Base-by-base conservation (phyloP, 2,888 invertebrate genomes). In the Macrosoma leucophasiata region DNA sequence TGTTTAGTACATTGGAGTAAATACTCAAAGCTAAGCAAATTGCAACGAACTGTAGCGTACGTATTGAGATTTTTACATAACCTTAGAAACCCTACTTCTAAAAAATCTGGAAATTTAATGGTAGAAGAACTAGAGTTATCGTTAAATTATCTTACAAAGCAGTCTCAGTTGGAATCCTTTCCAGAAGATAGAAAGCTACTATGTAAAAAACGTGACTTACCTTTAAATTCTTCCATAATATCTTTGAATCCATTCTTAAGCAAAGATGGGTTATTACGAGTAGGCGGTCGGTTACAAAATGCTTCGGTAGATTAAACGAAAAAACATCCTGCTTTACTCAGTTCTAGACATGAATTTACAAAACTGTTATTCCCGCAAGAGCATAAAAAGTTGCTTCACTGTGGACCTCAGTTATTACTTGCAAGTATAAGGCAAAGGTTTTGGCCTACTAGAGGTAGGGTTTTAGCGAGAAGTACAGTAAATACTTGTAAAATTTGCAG, bases 291-390 rank as follows among this genome's bases (percentile, higher is more conserved):
- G n/a, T 14, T 35, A 7, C 39, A 33, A 33, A 25, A 25, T 25
- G 21, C 33, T 7, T 13, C 26, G 13, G 29, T 36, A 24, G 30
- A 12, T 12, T 36, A 33, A 29, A 18, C 13, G 7, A 41, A 41
- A 26, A 33, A 19, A 9, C 29, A 35, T 7, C 31, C 35, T 14
- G 13, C 25, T 17, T 21, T 36, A 18, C 13, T 35, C 22, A 8
- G 22, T 8, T 21, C 22, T 3, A 33, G 32, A 7, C 36, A 39
- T 13, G 11, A 13, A 4, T 34, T 39, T 15, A 37, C 36, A 7
- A 39, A 39, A 30, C 15, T 36, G n/a, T n/a, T 43, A 2, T 38
- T 40, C 15, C 22, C n/a, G n/a, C 26, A 31, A 8, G 25, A 36
- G 13, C 39, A 43, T 14, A 26, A 19, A 17, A 33, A 28, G 4